Evolutionary conservation across 2,888 invertebrate genomes (phyloP).

Genomic region (Melitaea athalia): DNA sequence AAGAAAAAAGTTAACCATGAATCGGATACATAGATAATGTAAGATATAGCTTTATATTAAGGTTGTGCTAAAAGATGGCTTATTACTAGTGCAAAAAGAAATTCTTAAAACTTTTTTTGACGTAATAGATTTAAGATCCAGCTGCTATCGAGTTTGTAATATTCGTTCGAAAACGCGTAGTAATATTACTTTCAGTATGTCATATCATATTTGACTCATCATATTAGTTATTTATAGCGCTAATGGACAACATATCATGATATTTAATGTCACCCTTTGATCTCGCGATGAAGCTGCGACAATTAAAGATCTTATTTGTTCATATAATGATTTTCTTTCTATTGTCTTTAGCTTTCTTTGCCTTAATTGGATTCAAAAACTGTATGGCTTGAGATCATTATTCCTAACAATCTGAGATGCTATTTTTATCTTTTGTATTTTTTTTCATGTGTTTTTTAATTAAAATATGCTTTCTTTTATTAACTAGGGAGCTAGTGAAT

Average conservation of each 20-base stretch:
- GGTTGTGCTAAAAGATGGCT: no score
- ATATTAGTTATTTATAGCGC: slow-evolving; percentile 53
- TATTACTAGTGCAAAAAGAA: no score
- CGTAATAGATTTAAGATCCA: no score
- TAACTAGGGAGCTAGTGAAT: neutral
- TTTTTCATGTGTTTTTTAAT: neutral
- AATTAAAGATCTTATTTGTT: neutral
- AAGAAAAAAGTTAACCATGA: no score
- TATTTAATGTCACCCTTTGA: slow-evolving; percentile 11
- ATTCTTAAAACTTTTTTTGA: no score
- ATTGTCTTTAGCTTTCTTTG: slow-evolving; percentile 33
- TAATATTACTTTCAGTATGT: neutral
- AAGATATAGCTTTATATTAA: no score
- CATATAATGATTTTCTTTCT: slow-evolving; percentile 26
- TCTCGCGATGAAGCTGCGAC: neutral
- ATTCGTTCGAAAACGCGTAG: neutral
- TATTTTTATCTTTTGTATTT: slow-evolving; percentile 16
- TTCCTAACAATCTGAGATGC: slow-evolving; percentile 30
- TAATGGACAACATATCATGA: slow-evolving; percentile 41
- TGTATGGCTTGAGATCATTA: slow-evolving; percentile 32
- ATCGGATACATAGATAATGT: no score
- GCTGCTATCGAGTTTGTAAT: neutral
- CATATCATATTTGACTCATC: slow-evolving; percentile 43
- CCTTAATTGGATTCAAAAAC: slow-evolving; percentile 45
- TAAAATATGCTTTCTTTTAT: neutral